Conservation (phyloP, 2,888 invertebrate species). For the Cabera pusaria region DNA sequence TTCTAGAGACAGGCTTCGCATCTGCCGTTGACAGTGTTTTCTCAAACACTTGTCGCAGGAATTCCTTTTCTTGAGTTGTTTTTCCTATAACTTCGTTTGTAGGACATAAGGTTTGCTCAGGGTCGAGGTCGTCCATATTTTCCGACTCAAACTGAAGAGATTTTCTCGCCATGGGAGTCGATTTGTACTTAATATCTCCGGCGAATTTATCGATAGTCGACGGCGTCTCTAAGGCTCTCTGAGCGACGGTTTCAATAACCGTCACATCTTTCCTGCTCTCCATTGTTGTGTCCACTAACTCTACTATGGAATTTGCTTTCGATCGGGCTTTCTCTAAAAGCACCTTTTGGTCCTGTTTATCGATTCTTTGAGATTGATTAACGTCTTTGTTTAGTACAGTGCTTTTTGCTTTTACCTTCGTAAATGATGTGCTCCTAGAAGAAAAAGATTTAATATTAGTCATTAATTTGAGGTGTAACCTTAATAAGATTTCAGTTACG, state of each 20-base stretch:
- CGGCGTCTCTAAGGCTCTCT: conserved; percentile 57
- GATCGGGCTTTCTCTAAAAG: conserved; percentile 25
- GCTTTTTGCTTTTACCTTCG: conserved; percentile 46
- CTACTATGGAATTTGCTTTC: conserved; percentile 43
- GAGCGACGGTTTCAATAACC: conserved; percentile 36
- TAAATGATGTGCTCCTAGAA: conserved; percentile 52
- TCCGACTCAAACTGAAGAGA: conserved; percentile 60
- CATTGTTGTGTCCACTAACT: conserved; percentile 49
- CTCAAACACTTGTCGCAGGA: conserved; percentile 67
- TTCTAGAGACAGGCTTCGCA: conserved; percentile 32
- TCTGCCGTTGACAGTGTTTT: conserved; percentile 43
- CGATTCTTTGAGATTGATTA: conserved; percentile 36
- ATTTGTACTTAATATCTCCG: conserved; percentile 62
- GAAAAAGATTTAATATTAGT: background rate
- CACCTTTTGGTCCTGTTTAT: conserved; percentile 28
- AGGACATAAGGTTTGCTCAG: conserved; percentile 58
- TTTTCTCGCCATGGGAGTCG: conserved; percentile 69
- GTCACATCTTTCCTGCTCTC: conserved; percentile 44
- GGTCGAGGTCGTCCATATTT: conserved; percentile 41
- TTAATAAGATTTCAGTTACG: no score
- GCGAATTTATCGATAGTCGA: conserved; percentile 64
- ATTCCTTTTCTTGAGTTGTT: conserved; percentile 69
- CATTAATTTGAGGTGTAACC: no score
- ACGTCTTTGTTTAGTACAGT: conserved; percentile 26
- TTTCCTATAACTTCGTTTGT: conserved; percentile 47